Base-by-base conservation (phyloP, 1,140 invertebrate species). In the Bemisia tabaci region DNA sequence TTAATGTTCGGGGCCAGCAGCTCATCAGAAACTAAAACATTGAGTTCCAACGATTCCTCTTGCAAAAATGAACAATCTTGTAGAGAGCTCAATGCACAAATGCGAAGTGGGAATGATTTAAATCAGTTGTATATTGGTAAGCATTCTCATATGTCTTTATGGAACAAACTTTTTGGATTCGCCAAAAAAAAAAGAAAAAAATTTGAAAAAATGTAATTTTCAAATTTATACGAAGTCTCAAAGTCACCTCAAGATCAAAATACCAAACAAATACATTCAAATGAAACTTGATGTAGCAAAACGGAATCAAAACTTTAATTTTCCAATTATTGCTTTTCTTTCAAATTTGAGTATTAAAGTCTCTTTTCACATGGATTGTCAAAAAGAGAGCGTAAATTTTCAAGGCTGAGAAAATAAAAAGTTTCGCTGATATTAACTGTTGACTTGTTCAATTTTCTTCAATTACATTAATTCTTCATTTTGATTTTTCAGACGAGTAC, bases 21-120 rank as follows among this genome's bases (percentile, higher is more conserved):
- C 59, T 68, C 67, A 0, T 68, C 69, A 17, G 69, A 70, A 66
- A 70, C 67, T 0, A 70, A 70, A 65, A 70, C 69, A 12, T 33
- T 70, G 9, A 70, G 69, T 25, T 70, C 69, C 12, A 70, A 68
- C 23, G 67, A 65, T 11, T 70, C 69, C 2, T 58, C 63, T 17
- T 21, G 12, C 22, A 63, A 33, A 24, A 63, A 68, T 58, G 59
- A n/a, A 27, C 67, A 64, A 23, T 58, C 22, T 23, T 65, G 64
- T 65, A 48, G 39, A 58, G 48, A 65, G 39, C 23, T 63, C 2
- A 63, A 26, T 65, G 39, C 62, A 22, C 39, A 33, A 64, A 5
- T 48, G 17, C 26, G 62, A n/a, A 33, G 26, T 62, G 23, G 23
- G n/a, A 25, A 21, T 17, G 62, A 33, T 64, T 33, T 64, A 22